Evolutionary conservation across 2,113 vertebrate species (phyloP).

Genomic region (Guaruba guarouba): DNA sequence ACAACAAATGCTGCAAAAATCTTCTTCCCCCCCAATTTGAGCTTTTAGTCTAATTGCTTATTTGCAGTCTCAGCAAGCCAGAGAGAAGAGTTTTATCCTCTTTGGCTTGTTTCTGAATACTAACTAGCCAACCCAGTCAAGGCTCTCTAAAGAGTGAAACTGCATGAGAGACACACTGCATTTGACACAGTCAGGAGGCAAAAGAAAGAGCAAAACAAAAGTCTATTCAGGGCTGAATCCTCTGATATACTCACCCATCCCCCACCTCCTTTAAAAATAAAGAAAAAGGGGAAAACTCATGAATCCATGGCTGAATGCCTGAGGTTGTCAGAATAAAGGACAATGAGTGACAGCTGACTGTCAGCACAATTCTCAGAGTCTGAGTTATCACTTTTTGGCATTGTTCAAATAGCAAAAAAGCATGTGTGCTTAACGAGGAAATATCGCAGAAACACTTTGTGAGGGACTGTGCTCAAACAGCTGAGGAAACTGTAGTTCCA

Average conservation of each 20-base stretch:
- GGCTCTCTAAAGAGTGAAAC: slow-evolving; percentile 80
- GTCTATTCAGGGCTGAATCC: slow-evolving; percentile 88
- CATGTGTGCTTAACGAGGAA: slow-evolving; percentile 41
- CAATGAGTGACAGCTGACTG: slow-evolving; percentile 86
- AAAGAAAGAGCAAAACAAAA: slow-evolving; percentile 94
- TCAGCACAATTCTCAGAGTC: slow-evolving; percentile 72
- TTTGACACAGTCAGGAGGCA: slow-evolving; percentile 91
- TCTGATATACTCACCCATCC: slow-evolving; percentile 83
- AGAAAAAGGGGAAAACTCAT: slow-evolving; percentile 71
- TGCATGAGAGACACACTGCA: slow-evolving; percentile 84
- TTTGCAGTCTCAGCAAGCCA: slow-evolving; percentile 81
- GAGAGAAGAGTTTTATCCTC: slow-evolving; percentile 77
- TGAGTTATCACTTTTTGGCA: slow-evolving; percentile 75
- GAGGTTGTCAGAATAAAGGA: slow-evolving; percentile 80
- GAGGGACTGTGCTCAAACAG: background rate
- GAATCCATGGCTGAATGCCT: slow-evolving; percentile 79
- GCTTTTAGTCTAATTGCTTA: slow-evolving; percentile 79
- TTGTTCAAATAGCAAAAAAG: slow-evolving; percentile 65
- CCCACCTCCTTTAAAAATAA: slow-evolving; percentile 80
- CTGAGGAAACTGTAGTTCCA: background rate
- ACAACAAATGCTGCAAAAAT: slow-evolving; percentile 55
- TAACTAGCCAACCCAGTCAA: slow-evolving; percentile 84
- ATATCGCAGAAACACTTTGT: slow-evolving; percentile 27
- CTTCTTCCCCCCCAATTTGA: slow-evolving; percentile 6
- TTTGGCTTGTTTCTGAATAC: slow-evolving; percentile 86